Evolutionary conservation across 37 sponge, comb jelly and placozoan species (phyloP).

Genomic region (Beroe forskalii): DNA sequence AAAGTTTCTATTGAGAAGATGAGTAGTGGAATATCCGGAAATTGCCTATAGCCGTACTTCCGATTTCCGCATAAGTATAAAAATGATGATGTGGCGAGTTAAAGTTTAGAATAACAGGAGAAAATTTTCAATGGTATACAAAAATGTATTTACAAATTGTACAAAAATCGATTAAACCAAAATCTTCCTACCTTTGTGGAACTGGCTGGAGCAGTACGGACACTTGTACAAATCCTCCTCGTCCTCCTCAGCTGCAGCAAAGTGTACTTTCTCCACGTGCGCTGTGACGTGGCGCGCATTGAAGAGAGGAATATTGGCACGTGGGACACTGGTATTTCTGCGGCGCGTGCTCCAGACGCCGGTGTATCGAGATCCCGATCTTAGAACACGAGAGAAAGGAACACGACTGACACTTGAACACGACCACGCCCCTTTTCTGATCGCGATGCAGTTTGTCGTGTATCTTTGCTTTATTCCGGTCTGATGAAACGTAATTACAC

Average conservation of each 20-base stretch:
- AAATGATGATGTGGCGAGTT: too few relatives aligned
- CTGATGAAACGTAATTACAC: background rate
- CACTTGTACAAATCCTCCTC: too few relatives aligned
- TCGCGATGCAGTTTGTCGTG: constrained; percentile 1
- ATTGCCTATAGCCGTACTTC: too few relatives aligned
- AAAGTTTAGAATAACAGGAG: too few relatives aligned
- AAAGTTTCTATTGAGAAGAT: too few relatives aligned
- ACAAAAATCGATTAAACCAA: too few relatives aligned
- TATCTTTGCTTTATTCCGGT: background rate
- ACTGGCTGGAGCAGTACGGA: background rate
- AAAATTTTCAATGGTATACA: too few relatives aligned
- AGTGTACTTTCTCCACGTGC: constrained; percentile 46
- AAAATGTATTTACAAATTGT: too few relatives aligned
- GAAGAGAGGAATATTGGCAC: constrained; percentile 1
- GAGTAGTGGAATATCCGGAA: too few relatives aligned
- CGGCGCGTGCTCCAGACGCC: background rate
- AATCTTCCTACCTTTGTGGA: background rate
- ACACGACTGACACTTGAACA: background rate
- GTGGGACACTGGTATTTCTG: constrained; percentile 27
- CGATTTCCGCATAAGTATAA: too few relatives aligned
- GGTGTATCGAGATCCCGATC: background rate
- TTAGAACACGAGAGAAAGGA: background rate
- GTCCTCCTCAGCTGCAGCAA: background rate
- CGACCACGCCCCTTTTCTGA: background rate
- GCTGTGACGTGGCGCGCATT: constrained; percentile 52